Conservation (phyloP, 2,113 vertebrate genomes). For the Barnardius zonarius region DNA sequence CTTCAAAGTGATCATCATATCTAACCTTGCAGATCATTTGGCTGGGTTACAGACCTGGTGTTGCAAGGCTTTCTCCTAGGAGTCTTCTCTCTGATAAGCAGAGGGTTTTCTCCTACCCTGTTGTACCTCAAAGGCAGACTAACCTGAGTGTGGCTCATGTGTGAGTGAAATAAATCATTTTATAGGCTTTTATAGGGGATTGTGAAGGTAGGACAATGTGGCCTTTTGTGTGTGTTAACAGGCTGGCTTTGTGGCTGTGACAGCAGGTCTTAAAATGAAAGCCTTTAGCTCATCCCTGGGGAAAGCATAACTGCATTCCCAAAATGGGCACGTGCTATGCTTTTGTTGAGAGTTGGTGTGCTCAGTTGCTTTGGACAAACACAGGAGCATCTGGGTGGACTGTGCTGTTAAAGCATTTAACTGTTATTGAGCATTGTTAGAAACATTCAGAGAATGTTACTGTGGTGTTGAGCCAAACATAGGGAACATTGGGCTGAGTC, state of each 20-base stretch:
- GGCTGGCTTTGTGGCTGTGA: not conserved
- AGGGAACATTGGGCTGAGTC: not conserved
- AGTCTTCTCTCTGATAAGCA: not conserved
- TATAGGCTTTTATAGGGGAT: not conserved
- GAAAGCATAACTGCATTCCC: not conserved
- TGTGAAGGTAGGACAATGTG: rapidly evolving
- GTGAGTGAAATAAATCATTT: not conserved
- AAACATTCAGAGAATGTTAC: not conserved
- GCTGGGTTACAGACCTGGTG: not conserved
- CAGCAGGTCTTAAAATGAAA: not conserved
- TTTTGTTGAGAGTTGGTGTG: not conserved
- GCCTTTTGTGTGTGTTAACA: not conserved
- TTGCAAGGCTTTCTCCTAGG: not conserved
- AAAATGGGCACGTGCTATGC: not conserved
- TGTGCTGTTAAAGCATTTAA: not conserved
- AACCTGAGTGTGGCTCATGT: not conserved
- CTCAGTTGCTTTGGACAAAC: not conserved
- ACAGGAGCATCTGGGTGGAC: not conserved
- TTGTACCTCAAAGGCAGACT: not conserved
- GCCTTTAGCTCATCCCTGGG: not conserved
- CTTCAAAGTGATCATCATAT: not conserved
- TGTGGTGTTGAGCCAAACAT: not conserved
- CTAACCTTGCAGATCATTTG: not conserved
- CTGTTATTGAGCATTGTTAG: not conserved
- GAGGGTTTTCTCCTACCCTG: not conserved